phyloP scores from a whole-genome alignment of 53 echinoderm and acorn worm genomes.

The Stichopus horrens region DNA sequence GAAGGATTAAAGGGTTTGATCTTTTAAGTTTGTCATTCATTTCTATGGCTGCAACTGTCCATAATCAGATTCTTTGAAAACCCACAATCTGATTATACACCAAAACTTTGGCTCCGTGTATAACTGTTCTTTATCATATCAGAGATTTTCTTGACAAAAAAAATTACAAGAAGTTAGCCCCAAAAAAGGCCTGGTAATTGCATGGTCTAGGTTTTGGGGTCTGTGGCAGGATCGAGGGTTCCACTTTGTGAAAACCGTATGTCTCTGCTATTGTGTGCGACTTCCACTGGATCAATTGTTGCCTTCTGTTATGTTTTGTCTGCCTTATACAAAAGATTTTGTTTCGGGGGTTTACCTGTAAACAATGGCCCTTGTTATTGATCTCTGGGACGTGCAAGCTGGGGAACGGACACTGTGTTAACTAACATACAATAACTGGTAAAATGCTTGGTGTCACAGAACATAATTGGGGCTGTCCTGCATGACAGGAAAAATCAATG shows the following conservation, averaged over 20 bases:
- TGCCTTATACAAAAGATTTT: background rate
- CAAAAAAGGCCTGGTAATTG: no score
- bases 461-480: background rate
- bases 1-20: background rate
- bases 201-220: no score
- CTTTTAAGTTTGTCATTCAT: background rate
- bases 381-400: background rate
- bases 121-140: no score
- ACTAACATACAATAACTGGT: background rate
- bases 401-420: background rate
- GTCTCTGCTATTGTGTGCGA: background rate
- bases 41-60: background rate
- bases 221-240: no score
- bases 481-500: background rate
- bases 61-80: background rate
- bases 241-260: no score
- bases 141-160: no score
- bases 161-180: no score
- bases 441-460: background rate
- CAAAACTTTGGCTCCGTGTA: no score
- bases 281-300: background rate
- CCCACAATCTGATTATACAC: no score
- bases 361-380: background rate
- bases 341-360: background rate
- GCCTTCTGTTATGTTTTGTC: background rate